phyloP scores from a whole-genome alignment of 2,797 vertebrate species.

The Prunella strophiata region DNA sequence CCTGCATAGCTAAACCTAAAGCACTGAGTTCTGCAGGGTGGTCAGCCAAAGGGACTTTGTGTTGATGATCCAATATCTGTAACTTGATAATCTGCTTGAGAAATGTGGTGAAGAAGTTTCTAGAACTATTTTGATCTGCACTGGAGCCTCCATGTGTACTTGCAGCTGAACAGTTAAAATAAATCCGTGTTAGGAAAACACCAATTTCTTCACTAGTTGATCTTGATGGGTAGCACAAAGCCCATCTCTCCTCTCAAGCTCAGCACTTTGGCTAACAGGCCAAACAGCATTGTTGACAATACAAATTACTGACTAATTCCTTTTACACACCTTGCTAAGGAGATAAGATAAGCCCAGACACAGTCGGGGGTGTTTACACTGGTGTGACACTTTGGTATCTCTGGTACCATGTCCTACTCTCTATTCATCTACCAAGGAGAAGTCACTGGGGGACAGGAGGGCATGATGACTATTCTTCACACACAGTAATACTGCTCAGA shows the following conservation, averaged over 20 bases:
- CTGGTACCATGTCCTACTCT: background rate
- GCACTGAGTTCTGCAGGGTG: background rate
- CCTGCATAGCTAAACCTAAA: background rate
- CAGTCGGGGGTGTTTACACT: background rate
- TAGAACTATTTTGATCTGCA: background rate
- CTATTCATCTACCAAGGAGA: background rate
- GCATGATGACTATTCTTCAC: background rate
- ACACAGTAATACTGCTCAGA: background rate
- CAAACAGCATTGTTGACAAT: background rate
- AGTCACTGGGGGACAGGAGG: background rate
- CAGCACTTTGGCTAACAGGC: background rate
- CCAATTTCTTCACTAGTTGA: background rate
- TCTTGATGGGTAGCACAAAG: background rate
- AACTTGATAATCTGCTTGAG: slow-evolving; percentile 5
- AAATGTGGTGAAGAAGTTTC: background rate
- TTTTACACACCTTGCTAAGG: slow-evolving; percentile 25
- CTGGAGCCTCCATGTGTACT: background rate
- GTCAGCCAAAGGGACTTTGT: background rate
- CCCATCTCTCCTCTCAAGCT: background rate
- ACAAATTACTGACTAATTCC: slow-evolving; percentile 34
- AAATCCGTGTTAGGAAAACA: background rate
- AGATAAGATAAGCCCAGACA: slow-evolving; percentile 5
- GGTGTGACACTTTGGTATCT: background rate
- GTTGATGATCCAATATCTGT: background rate
- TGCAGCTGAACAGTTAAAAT: slow-evolving; percentile 9